These are phyloP conservation scores for Junonia oenone DNA, from an alignment of 2,888 invertebrate genomes.

Conservation along the genomic window DNA sequence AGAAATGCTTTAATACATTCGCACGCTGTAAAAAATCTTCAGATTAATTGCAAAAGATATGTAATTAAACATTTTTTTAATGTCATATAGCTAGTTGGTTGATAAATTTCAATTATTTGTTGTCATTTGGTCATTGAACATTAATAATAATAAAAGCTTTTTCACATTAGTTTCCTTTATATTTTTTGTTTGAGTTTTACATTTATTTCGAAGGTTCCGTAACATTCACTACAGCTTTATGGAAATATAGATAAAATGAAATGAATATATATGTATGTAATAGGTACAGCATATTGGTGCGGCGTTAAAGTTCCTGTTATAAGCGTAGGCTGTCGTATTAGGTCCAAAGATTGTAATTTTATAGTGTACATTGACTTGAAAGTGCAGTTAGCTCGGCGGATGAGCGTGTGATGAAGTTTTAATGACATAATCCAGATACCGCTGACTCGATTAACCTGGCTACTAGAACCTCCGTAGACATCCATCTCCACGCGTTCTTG, in stretches of 20 bases:
- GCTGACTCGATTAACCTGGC: conserved; percentile 67
- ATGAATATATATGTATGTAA: too few species aligned
- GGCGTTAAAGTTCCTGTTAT: background rate
- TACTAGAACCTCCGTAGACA: conserved; percentile 51
- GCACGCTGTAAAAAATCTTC: conserved; percentile 20
- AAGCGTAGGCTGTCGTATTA: conserved; percentile 9
- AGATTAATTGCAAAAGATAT: background rate
- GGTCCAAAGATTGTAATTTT: conserved; percentile 33
- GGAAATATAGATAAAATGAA: background rate
- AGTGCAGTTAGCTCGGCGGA: conserved; percentile 60
- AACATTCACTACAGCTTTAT: background rate
- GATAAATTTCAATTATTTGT: too few species aligned
- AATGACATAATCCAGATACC: conserved; percentile 72
- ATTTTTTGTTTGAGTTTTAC: background rate
- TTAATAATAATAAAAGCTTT: too few species aligned
- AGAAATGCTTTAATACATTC: conserved; percentile 43
- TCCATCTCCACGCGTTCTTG: conserved; percentile 51
- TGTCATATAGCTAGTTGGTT: too few species aligned
- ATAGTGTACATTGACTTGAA: conserved; percentile 40
- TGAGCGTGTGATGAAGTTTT: conserved; percentile 67
- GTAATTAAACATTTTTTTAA: background rate
- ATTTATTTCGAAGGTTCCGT: background rate
- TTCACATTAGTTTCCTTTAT: too few species aligned
- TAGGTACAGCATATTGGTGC: background rate
- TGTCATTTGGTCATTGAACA: too few species aligned